Base-by-base conservation (phyloP, 2,888 invertebrate species). In the Troilus luridus region DNA sequence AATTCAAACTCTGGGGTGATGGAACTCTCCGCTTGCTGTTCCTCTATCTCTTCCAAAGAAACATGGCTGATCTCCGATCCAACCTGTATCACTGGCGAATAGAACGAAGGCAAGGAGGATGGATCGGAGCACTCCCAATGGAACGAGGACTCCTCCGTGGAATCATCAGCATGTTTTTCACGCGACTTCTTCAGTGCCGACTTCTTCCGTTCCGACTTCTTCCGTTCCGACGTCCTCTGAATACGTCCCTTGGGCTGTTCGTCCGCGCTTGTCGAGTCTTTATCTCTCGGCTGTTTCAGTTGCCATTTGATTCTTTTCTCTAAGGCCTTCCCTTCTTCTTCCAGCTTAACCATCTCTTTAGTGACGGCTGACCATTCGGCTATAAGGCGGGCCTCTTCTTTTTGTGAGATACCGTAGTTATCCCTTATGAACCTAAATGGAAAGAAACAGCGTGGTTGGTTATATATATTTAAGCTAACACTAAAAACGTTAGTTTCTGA, bases 401-500 rank as follows among this genome's bases (percentile, higher is more conserved):
- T 88, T 62, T 88, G 17, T 19, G 88, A 62, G 19, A 62, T 60
- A 12, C 62, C 88, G 17, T 88, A 88, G 27, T 88, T 88, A 41
- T 88, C 88, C 12, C 88, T 54, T 62, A 88, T 88, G n/a, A 62
- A 88, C 54, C 88, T 88, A 27, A 54, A 88, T 24, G 21, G 24
- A 60, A 81, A 1, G 17, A 59, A 59, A 56, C 6, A 58, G 41
- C 41, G 41, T 41, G 41, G 41, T 41, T 41, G 41, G 41, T 41
- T 41, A 41, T 41, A 3, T 41, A 41, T 41, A 5, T 41, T 41
- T 41, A 41, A 41, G 5, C 41, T 41, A 41, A 41, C 41, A 41
- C 41, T 41, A 41, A 41, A 41, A 41, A 41, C 41, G 41, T 41
- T 41, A 41, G 41, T 41, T 41, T 41, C 41, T 41, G 41, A 41